Base-by-base conservation (phyloP, 2,113 vertebrate species). In the Trogon surrucura region DNA sequence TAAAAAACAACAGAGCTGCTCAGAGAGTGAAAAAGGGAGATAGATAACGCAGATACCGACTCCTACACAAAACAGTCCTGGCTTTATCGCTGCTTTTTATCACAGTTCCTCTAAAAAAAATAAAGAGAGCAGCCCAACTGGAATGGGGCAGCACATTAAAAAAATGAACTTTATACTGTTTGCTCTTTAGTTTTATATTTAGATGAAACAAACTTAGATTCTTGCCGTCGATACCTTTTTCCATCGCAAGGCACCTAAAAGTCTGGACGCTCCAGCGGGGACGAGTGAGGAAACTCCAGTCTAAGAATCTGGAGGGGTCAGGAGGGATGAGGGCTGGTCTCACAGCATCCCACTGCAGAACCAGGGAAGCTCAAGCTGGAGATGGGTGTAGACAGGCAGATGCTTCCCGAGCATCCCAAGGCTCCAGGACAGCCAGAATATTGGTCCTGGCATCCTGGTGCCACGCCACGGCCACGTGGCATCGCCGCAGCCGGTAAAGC, bases 1-100 rank as follows among this genome's bases (percentile, higher is more conserved):
- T 98, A 98, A 98, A 97, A 99, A 99, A 99, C 99, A 99, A 99
- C 98, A 99, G 98, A 98, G 98, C 98, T 98, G 98, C 98, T 98
- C 97, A 58, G 98, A 98, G 98, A 99, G 98, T 98, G 98, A 99
- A 98, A 98, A 98, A 98, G 98, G 98, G 98, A 98, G 98, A 99
- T 99, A 99, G 98, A 99, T 99, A 99, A 99, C 98, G 97, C 98
- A 99, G 99, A 99, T 99, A 99, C 97, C 81, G 98, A 99, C 98
- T 99, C 99, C 98, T 98, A 98, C 99, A 99, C 98, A 99, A 99
- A 98, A 98, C 99, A 99, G 98, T 98, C 98, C 98, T 97, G 98
- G 96, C 91, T 97, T 98, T 99, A 99, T 99, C 99, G 45, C 72
- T 95, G 98, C 99, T 99, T 99, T 99, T 99, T 99, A 99, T 99